phyloP scores from a whole-genome alignment of 2,797 vertebrate genomes.

The Coracias cyanogaster region DNA sequence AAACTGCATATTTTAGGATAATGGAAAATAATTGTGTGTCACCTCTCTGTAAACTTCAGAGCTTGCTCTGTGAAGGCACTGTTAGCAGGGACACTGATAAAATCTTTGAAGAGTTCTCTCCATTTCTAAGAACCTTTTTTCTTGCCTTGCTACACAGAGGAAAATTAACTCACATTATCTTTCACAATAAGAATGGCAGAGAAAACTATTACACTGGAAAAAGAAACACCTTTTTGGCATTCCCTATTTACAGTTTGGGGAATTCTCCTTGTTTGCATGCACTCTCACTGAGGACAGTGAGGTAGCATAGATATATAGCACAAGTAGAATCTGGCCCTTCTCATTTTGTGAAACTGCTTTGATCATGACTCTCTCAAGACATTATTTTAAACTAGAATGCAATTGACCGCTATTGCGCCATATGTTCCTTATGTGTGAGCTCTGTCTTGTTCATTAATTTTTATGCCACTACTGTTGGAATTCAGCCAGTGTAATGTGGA shows the following conservation, averaged over 20 bases:
- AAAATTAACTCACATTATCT: not conserved
- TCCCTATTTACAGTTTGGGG: not conserved
- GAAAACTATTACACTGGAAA: not conserved
- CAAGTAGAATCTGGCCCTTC: slow-evolving; percentile 40
- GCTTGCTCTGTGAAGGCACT: not conserved
- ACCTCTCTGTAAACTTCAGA: slow-evolving; percentile 38
- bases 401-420: slow-evolving; percentile 51
- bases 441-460: slow-evolving; percentile 71
- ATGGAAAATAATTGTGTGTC: slow-evolving; percentile 39
- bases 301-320: not conserved
- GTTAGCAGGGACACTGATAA: not conserved
- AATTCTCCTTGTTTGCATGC: not conserved
- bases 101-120: slow-evolving; percentile 30
- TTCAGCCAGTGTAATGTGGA: slow-evolving; percentile 71
- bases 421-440: slow-evolving; percentile 71
- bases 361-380: slow-evolving; percentile 53
- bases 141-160: not conserved
- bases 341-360: slow-evolving; percentile 54
- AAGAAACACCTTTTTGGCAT: not conserved
- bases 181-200: not conserved
- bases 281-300: slow-evolving; percentile 12
- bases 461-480: slow-evolving; percentile 71
- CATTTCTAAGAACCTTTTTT: not conserved
- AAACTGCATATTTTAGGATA: slow-evolving; percentile 40
- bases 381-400: slow-evolving; percentile 65